Evolutionary conservation across 1,140 invertebrate genomes (phyloP).

Genomic region (Nasonia giraulti): DNA sequence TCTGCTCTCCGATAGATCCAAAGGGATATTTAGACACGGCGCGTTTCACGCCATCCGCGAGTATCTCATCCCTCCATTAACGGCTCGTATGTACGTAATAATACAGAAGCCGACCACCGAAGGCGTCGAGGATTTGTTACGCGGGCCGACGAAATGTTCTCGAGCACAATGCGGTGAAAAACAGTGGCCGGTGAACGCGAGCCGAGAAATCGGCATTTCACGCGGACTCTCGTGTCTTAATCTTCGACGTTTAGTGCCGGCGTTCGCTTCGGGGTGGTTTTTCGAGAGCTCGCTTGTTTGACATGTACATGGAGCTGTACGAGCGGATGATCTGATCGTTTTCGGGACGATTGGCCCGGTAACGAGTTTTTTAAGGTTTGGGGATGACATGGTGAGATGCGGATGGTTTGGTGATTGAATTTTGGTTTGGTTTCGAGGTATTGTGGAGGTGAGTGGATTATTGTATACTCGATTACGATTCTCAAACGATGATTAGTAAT

Average conservation of each 20-base stretch:
- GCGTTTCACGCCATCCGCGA: constrained; percentile 51
- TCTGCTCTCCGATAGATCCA: constrained; percentile 25
- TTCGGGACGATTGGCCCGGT: neutral
- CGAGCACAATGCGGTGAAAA: neutral
- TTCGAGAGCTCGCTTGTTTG: neutral
- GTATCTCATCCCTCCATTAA: constrained; percentile 52
- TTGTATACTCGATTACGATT: too few relatives aligned
- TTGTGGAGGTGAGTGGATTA: too few relatives aligned
- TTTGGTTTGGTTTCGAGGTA: neutral
- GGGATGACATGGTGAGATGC: neutral
- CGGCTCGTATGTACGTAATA: constrained; percentile 20
- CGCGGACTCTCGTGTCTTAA: constrained; percentile 25
- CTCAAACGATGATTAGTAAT: too few relatives aligned
- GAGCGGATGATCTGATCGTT: constrained; percentile 4
- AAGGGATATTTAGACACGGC: constrained; percentile 56
- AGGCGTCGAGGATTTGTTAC: constrained; percentile 46
- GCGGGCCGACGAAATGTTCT: constrained; percentile 49
- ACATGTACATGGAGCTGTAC: neutral
- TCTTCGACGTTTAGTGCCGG: constrained; percentile 50
- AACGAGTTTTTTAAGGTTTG: constrained; percentile 16
- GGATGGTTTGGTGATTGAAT: neutral
- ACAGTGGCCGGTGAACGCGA: neutral
- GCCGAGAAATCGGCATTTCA: constrained; percentile 48
- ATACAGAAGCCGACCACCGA: constrained; percentile 48
- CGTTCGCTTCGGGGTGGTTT: neutral